A percentile compares a stretch with the other conserved stretches of the same genome.
Evolutionary conservation across 1,140 invertebrate genomes (phyloP).

Genomic region (Penaeus vannamei): DNA sequence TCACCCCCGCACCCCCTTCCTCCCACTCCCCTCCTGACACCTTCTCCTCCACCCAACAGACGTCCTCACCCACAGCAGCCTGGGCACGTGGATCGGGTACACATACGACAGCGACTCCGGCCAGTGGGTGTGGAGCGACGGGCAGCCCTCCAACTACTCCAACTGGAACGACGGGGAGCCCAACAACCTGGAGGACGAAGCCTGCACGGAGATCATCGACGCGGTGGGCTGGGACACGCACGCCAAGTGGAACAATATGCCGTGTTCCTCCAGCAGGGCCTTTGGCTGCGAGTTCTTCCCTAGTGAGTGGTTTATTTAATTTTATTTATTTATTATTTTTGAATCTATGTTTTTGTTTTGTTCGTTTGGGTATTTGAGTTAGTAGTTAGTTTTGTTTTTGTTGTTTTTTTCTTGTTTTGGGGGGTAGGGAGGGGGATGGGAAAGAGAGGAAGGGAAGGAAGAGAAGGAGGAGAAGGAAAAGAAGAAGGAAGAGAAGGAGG

Average conservation of each 20-base stretch:
- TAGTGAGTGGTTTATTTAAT: conserved; percentile 23
- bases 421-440: too few species aligned
- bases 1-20: too few species aligned
- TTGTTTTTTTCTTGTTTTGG: too few species aligned
- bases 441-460: too few species aligned
- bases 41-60: background rate
- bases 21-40: background rate
- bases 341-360: too few species aligned
- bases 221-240: background rate
- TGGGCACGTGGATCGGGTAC: conserved; percentile 23
- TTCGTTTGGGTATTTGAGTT: too few species aligned
- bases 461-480: too few species aligned
- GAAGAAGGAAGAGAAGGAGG: too few species aligned
- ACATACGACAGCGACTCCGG: background rate
- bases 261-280: background rate
- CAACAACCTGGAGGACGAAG: conserved; percentile 18
- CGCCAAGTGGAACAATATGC: conserved; percentile 47
- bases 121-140: conserved; percentile 35
- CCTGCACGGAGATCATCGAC: conserved; percentile 37
- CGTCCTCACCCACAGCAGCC: conserved; percentile 23
- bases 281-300: conserved; percentile 50
- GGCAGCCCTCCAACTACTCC: conserved; percentile 8
- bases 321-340: too few species aligned
- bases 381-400: too few species aligned
- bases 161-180: conserved; percentile 49